Evolutionary conservation across 2,888 invertebrate genomes (phyloP), one percentile per base, ranked within the genome.

Genomic region (Netelia fuscicornis): DNA sequence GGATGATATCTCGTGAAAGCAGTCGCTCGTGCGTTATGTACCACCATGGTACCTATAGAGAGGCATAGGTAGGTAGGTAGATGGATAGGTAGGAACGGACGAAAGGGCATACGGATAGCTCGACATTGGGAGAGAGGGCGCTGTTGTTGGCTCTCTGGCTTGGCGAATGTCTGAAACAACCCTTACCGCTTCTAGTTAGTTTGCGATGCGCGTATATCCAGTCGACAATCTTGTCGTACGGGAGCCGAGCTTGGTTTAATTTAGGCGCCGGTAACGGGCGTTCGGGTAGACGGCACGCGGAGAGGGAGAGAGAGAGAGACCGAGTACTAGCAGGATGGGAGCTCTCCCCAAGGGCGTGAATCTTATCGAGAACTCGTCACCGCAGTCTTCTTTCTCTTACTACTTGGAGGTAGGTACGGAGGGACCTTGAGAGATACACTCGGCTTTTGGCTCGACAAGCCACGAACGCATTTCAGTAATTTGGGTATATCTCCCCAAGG

Each of bases 291-390:
- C 20, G 17, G 20, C 10, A 60, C 8, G 30, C 30, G 13, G 23
- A 62, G 54, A 70, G 11, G 42, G 25, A 25, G 23, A 67, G 77
- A 44, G 48, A n/a, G 67, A 52, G 44, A 44, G 62, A 20, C 0
- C 20, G 62, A 30, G 83, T 75, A 80, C 79, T 67, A 79, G 65
- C 65, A 67, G 75, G 52, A 70, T n/a, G 74, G 56, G 71, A 65
- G 37, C 79, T 79, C 70, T 17, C 68, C 85, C 70, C 81, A 75
- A 42, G 71, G 56, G 82, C 75, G 82, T 85, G 75, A 85, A 85
- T 85, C 85, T 75, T 85, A 85, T 85, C 85, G 79, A 74, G 77
- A 79, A 82, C 79, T 81, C 82, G 79, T 85, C 85, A 68, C 68
- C 82, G 71, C 20, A 65, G 81, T 79, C 78, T 84, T 64, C 52